phyloP scores from a whole-genome alignment of 1,140 invertebrate genomes.

The Hylaeus anthracinus region DNA sequence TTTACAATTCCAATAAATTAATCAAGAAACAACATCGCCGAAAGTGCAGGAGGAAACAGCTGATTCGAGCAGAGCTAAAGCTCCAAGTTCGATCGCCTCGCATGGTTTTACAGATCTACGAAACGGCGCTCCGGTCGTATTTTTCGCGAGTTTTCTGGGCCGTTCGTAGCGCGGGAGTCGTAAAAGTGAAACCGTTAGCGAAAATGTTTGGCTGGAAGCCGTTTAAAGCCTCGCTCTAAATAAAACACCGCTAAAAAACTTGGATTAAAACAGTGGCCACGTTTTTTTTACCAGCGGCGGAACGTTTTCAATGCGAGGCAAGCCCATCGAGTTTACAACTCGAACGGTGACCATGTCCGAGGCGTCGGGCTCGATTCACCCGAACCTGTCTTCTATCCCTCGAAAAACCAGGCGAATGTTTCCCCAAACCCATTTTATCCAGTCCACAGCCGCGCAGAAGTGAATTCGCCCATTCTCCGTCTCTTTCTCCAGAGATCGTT shows the following conservation, averaged over 20 bases:
- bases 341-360: slow-evolving; percentile 41
- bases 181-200: slow-evolving; percentile 42
- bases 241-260: slow-evolving; percentile 37
- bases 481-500: background rate
- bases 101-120: background rate
- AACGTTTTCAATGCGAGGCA: slow-evolving; percentile 14
- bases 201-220: slow-evolving; percentile 41
- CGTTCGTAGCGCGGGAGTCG: slow-evolving; percentile 16
- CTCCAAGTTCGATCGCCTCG: slow-evolving; percentile 9
- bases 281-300: slow-evolving; percentile 1
- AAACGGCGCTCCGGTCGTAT: background rate
- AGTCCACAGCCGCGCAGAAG: slow-evolving; percentile 15
- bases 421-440: slow-evolving; percentile 41
- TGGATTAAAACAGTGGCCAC: slow-evolving; percentile 40
- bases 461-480: background rate
- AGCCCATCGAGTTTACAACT: slow-evolving; percentile 13
- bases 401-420: slow-evolving; percentile 33
- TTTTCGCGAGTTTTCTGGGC: background rate
- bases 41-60: too few relatives aligned
- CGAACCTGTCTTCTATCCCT: slow-evolving; percentile 7
- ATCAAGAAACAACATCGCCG: too few relatives aligned
- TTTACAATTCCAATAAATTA: too few relatives aligned
- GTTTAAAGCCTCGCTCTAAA: slow-evolving; percentile 49
- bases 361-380: slow-evolving; percentile 44
- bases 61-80: too few relatives aligned